Percentiles rank a stretch among this genome's conserved stretches.
These are phyloP conservation scores for Orchestia grillus DNA, from an alignment of 1,140 invertebrate genomes.

Conservation along the genomic window DNA sequence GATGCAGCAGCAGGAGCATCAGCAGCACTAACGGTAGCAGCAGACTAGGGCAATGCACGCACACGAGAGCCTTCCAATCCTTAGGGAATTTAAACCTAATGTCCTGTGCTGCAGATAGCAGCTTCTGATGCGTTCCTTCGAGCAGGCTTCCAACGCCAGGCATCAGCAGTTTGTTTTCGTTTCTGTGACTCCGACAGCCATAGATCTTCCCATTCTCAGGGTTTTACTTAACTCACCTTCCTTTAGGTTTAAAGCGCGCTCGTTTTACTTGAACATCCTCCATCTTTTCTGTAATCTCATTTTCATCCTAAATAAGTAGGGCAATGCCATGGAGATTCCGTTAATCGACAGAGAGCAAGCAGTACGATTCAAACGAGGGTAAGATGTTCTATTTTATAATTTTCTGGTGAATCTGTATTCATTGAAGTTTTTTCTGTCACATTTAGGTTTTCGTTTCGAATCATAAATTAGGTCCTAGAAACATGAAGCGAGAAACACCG, in stretches of 20 bases:
- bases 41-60: background rate
- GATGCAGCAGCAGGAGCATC: background rate
- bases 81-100: conserved; percentile 2
- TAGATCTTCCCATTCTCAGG: background rate
- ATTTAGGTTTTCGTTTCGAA: background rate
- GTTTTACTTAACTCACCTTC: background rate
- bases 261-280: background rate
- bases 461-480: background rate
- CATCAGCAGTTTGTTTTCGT: background rate
- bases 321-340: background rate
- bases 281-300: background rate
- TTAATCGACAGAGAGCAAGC: background rate
- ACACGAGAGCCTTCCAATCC: background rate
- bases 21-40: background rate
- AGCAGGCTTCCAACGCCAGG: background rate
- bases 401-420: background rate
- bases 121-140: background rate
- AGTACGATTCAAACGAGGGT: background rate
- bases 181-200: background rate
- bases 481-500: too few relatives aligned
- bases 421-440: background rate
- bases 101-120: background rate
- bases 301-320: background rate
- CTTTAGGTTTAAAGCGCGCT: background rate
- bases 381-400: background rate